Conservation (phyloP, 2,888 invertebrate species). For the Zaprionus obscuricornis region DNA sequence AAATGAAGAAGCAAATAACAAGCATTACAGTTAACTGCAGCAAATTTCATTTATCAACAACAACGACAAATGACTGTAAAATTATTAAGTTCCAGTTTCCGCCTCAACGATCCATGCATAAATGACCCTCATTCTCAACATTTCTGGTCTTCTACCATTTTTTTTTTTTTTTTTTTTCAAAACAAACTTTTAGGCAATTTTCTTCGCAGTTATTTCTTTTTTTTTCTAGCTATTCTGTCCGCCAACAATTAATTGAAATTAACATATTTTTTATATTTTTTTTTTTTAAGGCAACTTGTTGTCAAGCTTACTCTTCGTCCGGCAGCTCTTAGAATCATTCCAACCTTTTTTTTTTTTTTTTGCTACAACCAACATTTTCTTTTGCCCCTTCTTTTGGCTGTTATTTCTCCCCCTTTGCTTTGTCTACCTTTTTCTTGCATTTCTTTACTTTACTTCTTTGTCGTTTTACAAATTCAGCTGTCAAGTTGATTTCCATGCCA, state of each 20-base stretch:
- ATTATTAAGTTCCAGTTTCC: conserved; percentile 46
- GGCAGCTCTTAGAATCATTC: conserved; percentile 12
- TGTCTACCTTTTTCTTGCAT: too few relatives aligned
- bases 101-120: not conserved
- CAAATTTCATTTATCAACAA: conserved; percentile 44
- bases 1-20: too few relatives aligned
- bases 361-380: conserved; percentile 8
- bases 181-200: conserved; percentile 38
- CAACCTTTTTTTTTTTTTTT: not conserved
- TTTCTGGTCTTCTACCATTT: conserved; percentile 4
- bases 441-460: too few relatives aligned
- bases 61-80: conserved; percentile 70
- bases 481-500: conserved; percentile 54
- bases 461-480: conserved; percentile 37
- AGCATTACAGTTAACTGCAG: conserved; percentile 67
- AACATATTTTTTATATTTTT: conserved; percentile 63
- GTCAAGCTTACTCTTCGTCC: not conserved
- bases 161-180: not conserved
- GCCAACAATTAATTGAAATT: conserved; percentile 75
- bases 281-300: conserved; percentile 67
- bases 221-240: conserved; percentile 34
- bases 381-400: not conserved
- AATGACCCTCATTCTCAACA: conserved; percentile 17
- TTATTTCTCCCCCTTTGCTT: not conserved
- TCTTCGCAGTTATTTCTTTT: conserved; percentile 2